Evolutionary conservation across 2,797 vertebrate genomes (phyloP), one percentile per base, ranked within the genome.

Genomic region (Hylomyscus alleni): DNA sequence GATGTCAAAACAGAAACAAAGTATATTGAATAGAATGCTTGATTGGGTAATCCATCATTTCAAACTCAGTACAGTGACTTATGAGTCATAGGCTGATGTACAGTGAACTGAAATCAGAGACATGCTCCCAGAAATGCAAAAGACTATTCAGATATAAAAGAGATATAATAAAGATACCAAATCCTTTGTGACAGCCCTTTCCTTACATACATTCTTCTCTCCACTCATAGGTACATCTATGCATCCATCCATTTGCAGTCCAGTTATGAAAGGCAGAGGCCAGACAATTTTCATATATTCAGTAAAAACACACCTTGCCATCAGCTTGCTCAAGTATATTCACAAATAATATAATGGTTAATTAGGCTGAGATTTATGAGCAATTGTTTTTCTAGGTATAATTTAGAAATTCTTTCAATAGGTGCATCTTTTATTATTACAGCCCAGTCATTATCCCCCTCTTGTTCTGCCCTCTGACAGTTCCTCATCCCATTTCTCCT

Each of bases 31-130:
- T 95, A 72, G 44, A 76, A 86, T 52, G 20, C 90, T 92, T 89
- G 88, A 93, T 20, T 94, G 40, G 62, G 29, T 37, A 89, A 84
- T 84, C 58, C 40, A 96, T 94, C 91, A 96, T 87, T 94, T 89
- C 86, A 89, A 96, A 92, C 31, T 95, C 50, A 69, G 73, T 92
- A 56, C 34, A 56, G 34, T 77, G 92, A 95, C 76, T 92, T 94
- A 93, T 95, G 95, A 92, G 93, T 95, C 37, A 72, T 29, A 72
- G 44, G 29, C 44, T 93, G 65, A 54, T 93, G 86, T 31, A 52
- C 15, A 89, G 37, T 85, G 20, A 52, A 86, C 15, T 92, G 54
- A 92, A 94, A 85, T 65, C 37, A 86, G 40, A 95, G 50, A 15
- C 58, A 86, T 4, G 34, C 47, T 87, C 50, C 5, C 44, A 91